Base-by-base conservation (phyloP, 2,113 vertebrate genomes). In the Podarcis cretensis region DNA sequence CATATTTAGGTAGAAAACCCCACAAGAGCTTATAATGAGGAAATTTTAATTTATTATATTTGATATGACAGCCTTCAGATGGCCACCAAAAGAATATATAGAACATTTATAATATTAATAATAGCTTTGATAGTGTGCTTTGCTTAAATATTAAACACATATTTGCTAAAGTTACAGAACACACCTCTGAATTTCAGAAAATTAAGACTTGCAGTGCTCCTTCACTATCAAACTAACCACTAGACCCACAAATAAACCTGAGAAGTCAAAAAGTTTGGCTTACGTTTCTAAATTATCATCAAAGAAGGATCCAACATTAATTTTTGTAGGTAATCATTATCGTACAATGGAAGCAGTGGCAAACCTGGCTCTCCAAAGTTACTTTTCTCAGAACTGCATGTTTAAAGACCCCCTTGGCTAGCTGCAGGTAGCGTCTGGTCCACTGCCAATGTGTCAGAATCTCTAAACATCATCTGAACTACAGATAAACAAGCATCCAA, bases 381-480 rank as follows among this genome's bases (percentile, higher is more conserved):
- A 96, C 96, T 95, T 95, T 96, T 94, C 94, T 95, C 91, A 89
- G 94, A 94, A 95, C 92, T 94, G 94, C 93, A 93, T 96, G 81
- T 78, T 95, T 95, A 94, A 95, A 95, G 83, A 91, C 93, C 89
- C 93, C 87, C 93, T 94, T 94, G 95, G 94, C 91, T 96, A 94
- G 94, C 93, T 89, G 90, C 92, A 79, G 73, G 84, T 77, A 48
- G 78, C 57, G 91, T 92, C 94, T 92, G 88, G 83, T 93, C 92
- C 94, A 95, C 93, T 89, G 95, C 94, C 93, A 95, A 92, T 93
- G 79, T 94, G 94, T 95, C 94, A 95, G 82, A 94, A 95, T 23
- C 92, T 91, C 93, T 96, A 91, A 96, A 57, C 1, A 0, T 95
- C 95, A 88, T 85, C 90, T 87, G 82, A 86, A 93, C 94, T 2